Conservation (phyloP, 2,888 invertebrate species). For the Fragum fragum region DNA sequence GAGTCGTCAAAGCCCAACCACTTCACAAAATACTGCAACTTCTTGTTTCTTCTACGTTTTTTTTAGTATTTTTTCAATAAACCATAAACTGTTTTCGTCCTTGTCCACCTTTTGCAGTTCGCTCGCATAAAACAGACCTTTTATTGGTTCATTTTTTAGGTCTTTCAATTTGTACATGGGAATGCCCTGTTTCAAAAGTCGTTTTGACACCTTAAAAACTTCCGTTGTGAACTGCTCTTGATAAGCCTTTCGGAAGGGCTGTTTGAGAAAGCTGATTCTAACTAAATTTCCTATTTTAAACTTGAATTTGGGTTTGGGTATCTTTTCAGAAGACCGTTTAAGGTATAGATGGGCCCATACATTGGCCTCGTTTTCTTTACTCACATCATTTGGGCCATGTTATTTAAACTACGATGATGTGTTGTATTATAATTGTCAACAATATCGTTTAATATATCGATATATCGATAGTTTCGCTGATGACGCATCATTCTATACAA, state of each 20-base stretch:
- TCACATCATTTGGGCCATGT: conserved; percentile 48
- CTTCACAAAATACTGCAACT: conserved; percentile 33
- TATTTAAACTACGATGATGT: conserved; percentile 47
- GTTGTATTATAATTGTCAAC: conserved; percentile 51
- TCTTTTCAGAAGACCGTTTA: conserved; percentile 29
- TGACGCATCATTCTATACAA: conserved; percentile 55
- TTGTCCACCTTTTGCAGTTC: conserved; percentile 56
- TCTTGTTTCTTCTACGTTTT: conserved; percentile 33
- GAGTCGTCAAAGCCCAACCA: conserved; percentile 40
- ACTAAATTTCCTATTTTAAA: conserved; percentile 50
- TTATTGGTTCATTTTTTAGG: conserved; percentile 25
- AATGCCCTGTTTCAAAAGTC: conserved; percentile 43
- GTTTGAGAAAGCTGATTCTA: conserved; percentile 53
- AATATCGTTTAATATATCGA: conserved; percentile 45
- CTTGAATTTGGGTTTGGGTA: conserved; percentile 39
- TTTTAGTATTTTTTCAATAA: conserved; percentile 41
- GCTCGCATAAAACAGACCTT: conserved; percentile 43
- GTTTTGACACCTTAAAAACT: conserved; percentile 39
- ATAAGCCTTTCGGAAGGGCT: conserved; percentile 56
- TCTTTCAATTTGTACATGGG: conserved; percentile 41
- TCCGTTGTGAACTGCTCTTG: conserved; percentile 60
- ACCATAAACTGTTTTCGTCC: conserved; percentile 47
- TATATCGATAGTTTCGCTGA: conserved; percentile 56
- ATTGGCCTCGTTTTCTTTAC: conserved; percentile 55
- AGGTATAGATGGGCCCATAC: conserved; percentile 60